phyloP scores from a whole-genome alignment of 2,888 invertebrate species.

The Epistrophella euchroma region DNA sequence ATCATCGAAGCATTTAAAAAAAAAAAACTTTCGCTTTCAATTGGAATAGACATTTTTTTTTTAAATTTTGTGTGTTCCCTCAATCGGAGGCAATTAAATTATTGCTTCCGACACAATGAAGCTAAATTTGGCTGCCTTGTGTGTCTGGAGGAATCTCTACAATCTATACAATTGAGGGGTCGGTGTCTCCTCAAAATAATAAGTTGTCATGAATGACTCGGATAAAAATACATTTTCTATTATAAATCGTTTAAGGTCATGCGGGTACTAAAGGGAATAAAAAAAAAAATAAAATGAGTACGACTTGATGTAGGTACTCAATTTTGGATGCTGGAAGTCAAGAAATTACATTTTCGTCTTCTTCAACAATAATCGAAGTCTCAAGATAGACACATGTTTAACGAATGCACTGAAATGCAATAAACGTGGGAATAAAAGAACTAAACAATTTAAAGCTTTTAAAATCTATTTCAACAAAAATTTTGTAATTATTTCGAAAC shows the following conservation, averaged over 20 bases:
- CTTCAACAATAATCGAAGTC: background rate
- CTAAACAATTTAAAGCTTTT: too few species aligned
- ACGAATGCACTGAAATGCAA: too few species aligned
- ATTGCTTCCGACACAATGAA: slow-evolving; percentile 55
- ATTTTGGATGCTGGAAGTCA: background rate
- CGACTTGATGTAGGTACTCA: background rate
- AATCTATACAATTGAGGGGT: slow-evolving; percentile 19
- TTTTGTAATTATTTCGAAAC: too few species aligned
- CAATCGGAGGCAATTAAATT: slow-evolving; percentile 33
- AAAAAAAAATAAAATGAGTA: background rate
- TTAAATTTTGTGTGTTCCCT: slow-evolving; percentile 19
- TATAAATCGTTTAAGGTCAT: slow-evolving; percentile 44
- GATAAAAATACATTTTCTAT: slow-evolving; percentile 29
- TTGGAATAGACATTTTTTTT: slow-evolving; percentile 46
- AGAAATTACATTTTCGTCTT: background rate
- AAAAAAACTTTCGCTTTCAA: slow-evolving; percentile 66
- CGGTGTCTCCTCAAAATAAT: slow-evolving; percentile 16
- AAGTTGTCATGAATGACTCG: slow-evolving; percentile 32
- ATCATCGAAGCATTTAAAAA: slow-evolving; percentile 43
- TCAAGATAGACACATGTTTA: background rate
- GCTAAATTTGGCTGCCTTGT: slow-evolving; percentile 29
- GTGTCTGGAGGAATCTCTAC: slow-evolving; percentile 28
- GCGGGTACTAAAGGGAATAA: slow-evolving; percentile 25
- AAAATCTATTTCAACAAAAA: too few species aligned
- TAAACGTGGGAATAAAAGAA: too few species aligned